Evolutionary conservation across 2,113 vertebrate genomes (phyloP), one percentile per base, ranked within the genome.

Genomic region (Dipodomys stephensi): DNA sequence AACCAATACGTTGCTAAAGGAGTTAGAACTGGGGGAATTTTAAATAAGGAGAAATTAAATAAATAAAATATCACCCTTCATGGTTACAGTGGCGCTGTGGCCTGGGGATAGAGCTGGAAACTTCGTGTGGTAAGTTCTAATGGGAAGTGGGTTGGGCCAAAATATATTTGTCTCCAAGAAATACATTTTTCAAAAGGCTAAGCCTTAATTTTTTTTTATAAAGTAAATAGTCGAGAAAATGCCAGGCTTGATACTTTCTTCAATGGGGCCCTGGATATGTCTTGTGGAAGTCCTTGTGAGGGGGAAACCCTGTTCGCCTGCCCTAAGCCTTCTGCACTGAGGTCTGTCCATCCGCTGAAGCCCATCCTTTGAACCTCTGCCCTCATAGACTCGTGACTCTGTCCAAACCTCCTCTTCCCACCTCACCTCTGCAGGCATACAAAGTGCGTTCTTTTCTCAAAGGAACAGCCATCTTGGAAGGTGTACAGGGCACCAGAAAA

Each of bases 121-220:
- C 87, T 96, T 95, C 57, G 79, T 97, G 96, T 94, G 97, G 97
- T 95, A 49, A 97, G 93, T 94, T 92, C 93, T 94, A 96, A 93
- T 96, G 95, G 96, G 94, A 94, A 96, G 91, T 87, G 82, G 91
- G 81, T 87, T 96, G 85, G 83, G 85, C 79, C 94, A 88, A 96
- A 93, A 92, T 91, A 92, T 83, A 85, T 93, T 90, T 96, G 94
- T 95, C 87, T 95, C 96, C 97, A 97, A 97, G 93, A 97, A 97
- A 96, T 95, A 97, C 93, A 97, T 95, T 97, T 97, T 94, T 95
- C 79, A 90, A 95, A 96, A 96, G 76, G 91, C 92, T 96, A 97
- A 94, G 91, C 90, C 78, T 95, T 92, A 87, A 90, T 96, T 95
- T 93, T 93, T 95, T 93, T 87, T 77, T 32, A 16, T 44, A 67